These are phyloP conservation scores for Sylvietta virens DNA, from an alignment of 2,113 vertebrate genomes.

Conservation along the genomic window DNA sequence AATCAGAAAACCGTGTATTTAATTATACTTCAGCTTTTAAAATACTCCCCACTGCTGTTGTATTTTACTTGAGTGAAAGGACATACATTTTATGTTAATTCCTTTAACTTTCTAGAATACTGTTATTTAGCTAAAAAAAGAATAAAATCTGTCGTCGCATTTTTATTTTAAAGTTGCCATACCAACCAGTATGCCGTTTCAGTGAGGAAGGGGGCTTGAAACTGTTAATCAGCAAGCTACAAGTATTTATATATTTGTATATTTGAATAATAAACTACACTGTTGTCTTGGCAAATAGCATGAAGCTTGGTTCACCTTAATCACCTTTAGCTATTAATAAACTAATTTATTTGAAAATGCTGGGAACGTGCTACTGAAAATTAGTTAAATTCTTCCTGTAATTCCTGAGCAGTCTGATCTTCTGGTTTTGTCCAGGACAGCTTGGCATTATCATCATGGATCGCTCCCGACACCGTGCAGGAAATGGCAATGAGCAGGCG, in stretches of 20 bases:
- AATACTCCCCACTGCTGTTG: background rate
- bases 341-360: background rate
- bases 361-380: background rate
- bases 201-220: background rate
- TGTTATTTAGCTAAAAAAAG: background rate
- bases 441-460: slow-evolving; percentile 58
- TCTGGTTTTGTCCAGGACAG: slow-evolving; percentile 9
- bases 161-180: background rate
- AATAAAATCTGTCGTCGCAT: background rate
- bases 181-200: background rate
- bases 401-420: background rate
- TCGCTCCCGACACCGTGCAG: slow-evolving; percentile 36
- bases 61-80: background rate
- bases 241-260: background rate
- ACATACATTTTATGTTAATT: background rate
- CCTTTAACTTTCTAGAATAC: background rate
- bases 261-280: background rate
- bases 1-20: background rate
- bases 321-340: slow-evolving; percentile 4
- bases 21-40: background rate
- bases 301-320: background rate
- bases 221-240: background rate
- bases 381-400: background rate
- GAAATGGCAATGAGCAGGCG: slow-evolving; percentile 14
- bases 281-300: background rate